phyloP scores from a whole-genome alignment of 2,113 vertebrate genomes.

The Anguilla japonica region DNA sequence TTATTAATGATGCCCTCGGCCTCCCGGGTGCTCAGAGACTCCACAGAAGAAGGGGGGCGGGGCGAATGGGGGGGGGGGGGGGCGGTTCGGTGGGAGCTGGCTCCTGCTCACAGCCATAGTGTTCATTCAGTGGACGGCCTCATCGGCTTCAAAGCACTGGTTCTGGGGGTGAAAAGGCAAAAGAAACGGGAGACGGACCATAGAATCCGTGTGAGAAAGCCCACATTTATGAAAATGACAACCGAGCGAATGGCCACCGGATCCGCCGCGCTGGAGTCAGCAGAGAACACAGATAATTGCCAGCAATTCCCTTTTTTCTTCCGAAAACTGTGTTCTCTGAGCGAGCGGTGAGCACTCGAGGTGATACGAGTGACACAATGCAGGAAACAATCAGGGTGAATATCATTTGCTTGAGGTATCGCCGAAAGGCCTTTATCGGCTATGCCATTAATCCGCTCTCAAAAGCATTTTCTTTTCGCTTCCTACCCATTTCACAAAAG shows the following conservation, averaged over 20 bases:
- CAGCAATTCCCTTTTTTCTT: neutral
- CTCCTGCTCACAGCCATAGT: slow-evolving; percentile 53
- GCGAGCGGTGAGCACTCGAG: neutral
- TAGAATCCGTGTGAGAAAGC: slow-evolving; percentile 45
- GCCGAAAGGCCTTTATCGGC: neutral
- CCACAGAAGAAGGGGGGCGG: slow-evolving; percentile 46
- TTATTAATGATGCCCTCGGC: slow-evolving; percentile 60
- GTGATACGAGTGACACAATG: neutral
- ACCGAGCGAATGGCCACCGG: neutral
- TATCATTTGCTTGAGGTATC: neutral
- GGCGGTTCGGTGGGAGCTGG: neutral
- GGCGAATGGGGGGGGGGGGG: no score
- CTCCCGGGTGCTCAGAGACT: slow-evolving; percentile 52
- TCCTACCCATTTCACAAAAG: neutral
- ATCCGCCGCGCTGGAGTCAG: neutral
- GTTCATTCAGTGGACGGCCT: slow-evolving; percentile 19
- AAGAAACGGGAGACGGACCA: neutral
- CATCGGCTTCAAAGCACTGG: neutral
- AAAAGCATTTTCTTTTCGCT: neutral
- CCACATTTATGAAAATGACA: slow-evolving; percentile 11
- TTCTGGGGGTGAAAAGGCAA: neutral
- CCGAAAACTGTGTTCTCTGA: neutral
- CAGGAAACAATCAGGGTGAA: neutral
- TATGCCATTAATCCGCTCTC: neutral
- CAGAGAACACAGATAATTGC: neutral